Conservation (phyloP, 2,888 invertebrate genomes). For the Creontiades dilutus region DNA sequence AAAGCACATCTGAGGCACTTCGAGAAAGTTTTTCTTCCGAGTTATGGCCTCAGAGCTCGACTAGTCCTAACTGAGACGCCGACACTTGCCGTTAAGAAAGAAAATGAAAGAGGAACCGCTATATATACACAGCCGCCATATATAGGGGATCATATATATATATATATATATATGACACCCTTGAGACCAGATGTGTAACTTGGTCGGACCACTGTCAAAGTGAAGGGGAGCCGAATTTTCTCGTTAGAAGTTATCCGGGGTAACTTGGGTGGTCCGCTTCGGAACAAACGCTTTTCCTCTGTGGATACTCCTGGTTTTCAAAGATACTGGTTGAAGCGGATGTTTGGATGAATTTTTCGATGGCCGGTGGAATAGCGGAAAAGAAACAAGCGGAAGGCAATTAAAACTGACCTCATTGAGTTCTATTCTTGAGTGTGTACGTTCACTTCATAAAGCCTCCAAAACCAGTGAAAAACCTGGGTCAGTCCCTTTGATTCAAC, state of each 20-base stretch:
- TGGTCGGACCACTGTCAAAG: background rate
- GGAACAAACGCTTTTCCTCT: background rate
- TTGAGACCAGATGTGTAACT: conserved; percentile 17
- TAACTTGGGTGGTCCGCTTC: background rate
- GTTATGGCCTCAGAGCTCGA: background rate
- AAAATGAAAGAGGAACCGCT: conserved; percentile 1
- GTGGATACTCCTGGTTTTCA: background rate
- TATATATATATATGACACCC: background rate
- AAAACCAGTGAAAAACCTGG: too few relatives aligned
- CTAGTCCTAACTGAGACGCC: background rate
- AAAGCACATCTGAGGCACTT: conserved; percentile 33
- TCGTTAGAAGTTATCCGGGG: background rate
- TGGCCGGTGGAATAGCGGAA: too few relatives aligned
- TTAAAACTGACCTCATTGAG: too few relatives aligned
- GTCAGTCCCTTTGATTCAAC: too few relatives aligned
- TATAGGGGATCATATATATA: too few relatives aligned
- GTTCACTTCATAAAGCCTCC: too few relatives aligned
- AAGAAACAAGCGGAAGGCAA: too few relatives aligned
- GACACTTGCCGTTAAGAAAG: background rate
- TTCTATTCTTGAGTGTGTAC: too few relatives aligned
- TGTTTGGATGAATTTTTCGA: background rate
- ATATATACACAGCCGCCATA: too few relatives aligned
- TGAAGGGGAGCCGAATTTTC: background rate
- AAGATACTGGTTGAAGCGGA: background rate
- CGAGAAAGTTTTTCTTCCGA: background rate